These are phyloP conservation scores for Amphiprion ocellaris DNA, from an alignment of 2,113 vertebrate species.

Conservation along the genomic window DNA sequence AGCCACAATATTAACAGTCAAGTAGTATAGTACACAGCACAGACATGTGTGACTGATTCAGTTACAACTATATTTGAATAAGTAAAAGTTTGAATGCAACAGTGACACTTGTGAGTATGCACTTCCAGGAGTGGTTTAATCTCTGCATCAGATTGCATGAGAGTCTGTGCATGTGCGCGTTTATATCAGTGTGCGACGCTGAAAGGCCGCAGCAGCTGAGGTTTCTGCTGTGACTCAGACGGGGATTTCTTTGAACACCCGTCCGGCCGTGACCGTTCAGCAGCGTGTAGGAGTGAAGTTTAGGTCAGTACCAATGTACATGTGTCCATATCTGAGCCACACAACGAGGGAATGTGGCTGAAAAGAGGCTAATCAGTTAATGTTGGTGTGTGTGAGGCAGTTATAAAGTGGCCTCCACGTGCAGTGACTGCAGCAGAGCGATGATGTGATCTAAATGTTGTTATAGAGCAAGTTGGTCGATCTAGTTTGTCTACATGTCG, in stretches of 20 bases:
- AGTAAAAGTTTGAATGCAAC: no score
- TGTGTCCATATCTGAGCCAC: background rate
- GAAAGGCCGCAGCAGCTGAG: conserved; percentile 23
- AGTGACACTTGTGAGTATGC: no score
- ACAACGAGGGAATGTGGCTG: background rate
- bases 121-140: background rate
- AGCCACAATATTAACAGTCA: no score
- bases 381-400: no score
- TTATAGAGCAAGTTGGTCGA: conserved; percentile 22
- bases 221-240: conserved; percentile 34
- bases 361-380: no score
- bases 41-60: no score
- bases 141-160: background rate
- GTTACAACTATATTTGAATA: no score
- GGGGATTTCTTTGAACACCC: conserved; percentile 47
- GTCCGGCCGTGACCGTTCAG: conserved; percentile 37
- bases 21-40: no score
- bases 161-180: background rate
- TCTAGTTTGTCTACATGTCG: conserved; percentile 39
- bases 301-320: conserved; percentile 13
- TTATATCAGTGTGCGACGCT: background rate
- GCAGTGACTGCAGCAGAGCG: background rate
- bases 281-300: conserved; percentile 9
- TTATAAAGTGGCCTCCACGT: background rate
- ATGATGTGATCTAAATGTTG: background rate